Evolutionary conservation across 2,888 invertebrate genomes (phyloP), one percentile per base, ranked within the genome.

Genomic region (Geophilus truncorum): DNA sequence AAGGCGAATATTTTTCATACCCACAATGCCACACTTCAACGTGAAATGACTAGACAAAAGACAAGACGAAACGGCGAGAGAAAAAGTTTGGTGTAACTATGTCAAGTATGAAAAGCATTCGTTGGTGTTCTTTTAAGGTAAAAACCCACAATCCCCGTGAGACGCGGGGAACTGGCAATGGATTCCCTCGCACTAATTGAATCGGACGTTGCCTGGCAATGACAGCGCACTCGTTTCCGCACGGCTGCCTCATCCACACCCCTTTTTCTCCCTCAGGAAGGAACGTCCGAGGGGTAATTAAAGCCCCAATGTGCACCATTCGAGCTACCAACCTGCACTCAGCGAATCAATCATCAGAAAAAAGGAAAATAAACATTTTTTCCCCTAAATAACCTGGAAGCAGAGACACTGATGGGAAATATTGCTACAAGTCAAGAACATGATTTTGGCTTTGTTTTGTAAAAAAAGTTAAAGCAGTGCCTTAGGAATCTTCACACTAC

Each of bases 191-290:
- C 23, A 62, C 57, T 62, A 62, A 62, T 62, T 62, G 57, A 62
- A 62, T 62, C 57, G 57, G 57, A 62, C 57, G 57, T 62, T 23
- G 57, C 57, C 57, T 62, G 57, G 57, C 57, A 62, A 62, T 62
- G 57, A 62, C 57, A 62, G 57, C 57, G 57, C 57, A 62, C 57
- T 62, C 57, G 57, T 62, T 62, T 62, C 57, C 57, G 57, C 57
- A 62, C 57, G 57, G 18, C 57, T 62, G 57, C 57, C 23, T 62
- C 57, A 62, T 23, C 15, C 57, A 21, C 57, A 62, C 57, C 57
- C 57, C 21, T 62, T 62, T 62, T 62, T 62, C n/a, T 62, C 57
- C 57, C 57, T 23, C 23, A 62, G 57, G 57, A 62, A 62, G 57
- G 57, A 21, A 62, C 21, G 57, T 62, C 57, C 57, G 23, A 62